These are phyloP conservation scores for Hozukius guyotensis DNA, from an alignment of 2,797 vertebrate species.

Conservation along the genomic window DNA sequence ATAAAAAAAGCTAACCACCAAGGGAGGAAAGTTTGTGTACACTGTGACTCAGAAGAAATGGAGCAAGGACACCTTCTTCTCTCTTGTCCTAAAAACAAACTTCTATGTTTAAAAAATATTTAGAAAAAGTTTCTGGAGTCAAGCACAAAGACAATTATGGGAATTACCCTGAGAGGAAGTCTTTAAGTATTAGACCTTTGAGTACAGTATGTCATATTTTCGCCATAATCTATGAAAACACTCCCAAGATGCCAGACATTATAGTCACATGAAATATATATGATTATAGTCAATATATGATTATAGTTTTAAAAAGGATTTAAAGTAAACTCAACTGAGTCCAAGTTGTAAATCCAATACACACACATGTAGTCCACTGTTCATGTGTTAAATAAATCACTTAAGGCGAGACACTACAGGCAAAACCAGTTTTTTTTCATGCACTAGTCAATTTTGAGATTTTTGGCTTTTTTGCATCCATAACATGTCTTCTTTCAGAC, in stretches of 20 bases:
- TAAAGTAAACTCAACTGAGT: background rate
- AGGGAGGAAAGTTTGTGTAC: slow-evolving; percentile 20
- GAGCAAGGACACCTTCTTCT: slow-evolving; percentile 25
- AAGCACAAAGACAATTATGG: background rate
- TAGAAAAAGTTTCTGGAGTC: background rate
- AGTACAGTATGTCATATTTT: background rate
- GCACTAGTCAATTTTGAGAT: background rate
- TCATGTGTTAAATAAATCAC: background rate
- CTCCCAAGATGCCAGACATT: background rate
- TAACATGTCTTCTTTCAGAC: background rate
- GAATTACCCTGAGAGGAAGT: background rate
- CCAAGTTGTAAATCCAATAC: background rate
- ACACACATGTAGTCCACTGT: background rate
- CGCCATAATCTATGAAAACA: background rate
- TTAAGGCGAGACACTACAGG: background rate
- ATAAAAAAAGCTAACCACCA: background rate
- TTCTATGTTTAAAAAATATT: background rate
- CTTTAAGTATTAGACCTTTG: background rate
- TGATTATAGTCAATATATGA: background rate
- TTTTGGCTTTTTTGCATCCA: fast-evolving
- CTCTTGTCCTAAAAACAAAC: slow-evolving; percentile 34
- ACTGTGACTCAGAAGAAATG: slow-evolving; percentile 24
- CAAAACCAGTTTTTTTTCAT: background rate
- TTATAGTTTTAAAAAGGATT: background rate
- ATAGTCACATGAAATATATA: background rate